Base-by-base conservation (phyloP, 2,797 vertebrate species). In the Malurus splendens region DNA sequence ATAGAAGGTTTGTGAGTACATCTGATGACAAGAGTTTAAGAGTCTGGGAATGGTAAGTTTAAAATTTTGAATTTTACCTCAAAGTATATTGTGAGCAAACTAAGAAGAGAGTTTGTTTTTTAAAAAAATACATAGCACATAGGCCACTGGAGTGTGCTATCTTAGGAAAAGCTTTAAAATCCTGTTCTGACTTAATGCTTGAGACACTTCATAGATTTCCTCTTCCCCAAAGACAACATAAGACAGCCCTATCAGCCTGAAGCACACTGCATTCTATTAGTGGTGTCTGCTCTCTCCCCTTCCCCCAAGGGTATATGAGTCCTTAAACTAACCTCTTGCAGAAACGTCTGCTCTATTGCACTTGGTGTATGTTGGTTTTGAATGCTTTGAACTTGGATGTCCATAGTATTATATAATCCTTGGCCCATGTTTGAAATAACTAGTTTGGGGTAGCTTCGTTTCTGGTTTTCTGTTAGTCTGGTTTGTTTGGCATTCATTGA, bases 21-120 rank as follows among this genome's bases (percentile, higher is more conserved):
- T 99, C 99, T 2, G 99, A 99, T 61, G 99, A 99, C 93, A 99
- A 99, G 97, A 99, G 99, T 93, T 98, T 99, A 54, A 97, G 99
- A 76, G 99, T 99, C 82, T 99, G 99, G 99, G 99, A 99, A 96
- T 99, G 99, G 99, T 99, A 86, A 98, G 98, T 97, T 87, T 44
- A 67, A 93, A 78, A 71, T 50, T 33, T 72, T 60, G 8, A 44
- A 59, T 75, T 81, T 83, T 64, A 68, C 80, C 20, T 39, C 60
- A 2, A 77, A 71, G 27, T 54, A 16, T 61, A 44, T 90, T 71
- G 39, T 51, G 10, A 90, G 17, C 44, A 90, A 87, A 80, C 47
- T 48, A 62, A 79, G 7, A 81, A 39, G 17, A 39, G 27, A 38
- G 24, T 48, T 89, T 41, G 33, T 91, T 83, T 82, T 73, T 73